Base-by-base conservation (phyloP, 2,888 invertebrate species). In the Sphaerophoria taeniata region DNA sequence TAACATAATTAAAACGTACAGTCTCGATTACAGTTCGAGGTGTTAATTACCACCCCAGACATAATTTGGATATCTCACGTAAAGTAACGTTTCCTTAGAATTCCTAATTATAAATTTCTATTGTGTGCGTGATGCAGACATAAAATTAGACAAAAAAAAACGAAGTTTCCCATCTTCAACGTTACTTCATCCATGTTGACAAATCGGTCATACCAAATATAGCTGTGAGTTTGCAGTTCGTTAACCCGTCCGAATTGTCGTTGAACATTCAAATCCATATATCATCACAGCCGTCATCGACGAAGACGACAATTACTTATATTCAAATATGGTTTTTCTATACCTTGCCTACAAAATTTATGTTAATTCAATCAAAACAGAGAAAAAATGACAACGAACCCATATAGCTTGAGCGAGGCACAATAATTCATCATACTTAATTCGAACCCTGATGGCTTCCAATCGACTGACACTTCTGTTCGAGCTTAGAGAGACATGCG, bases 391-490 rank as follows among this genome's bases (percentile, higher is more conserved):
- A 56, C 70, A 11, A 47, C 31, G 34, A 9, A 72, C 43, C 53
- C 73, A 11, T 49, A 36, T 51, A n/a, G 53, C 39, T 61, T 39
- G 31, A 56, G 24, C 55, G 43, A 9, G 43, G 7, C 43, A 43
- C 53, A 45, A 56, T 39, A 24, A 70, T 76, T 67, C 76, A 81
- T 76, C 71, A 76, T 67, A 16, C 58, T 60, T 36, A 49, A 49
- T 33, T n/a, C 1, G 11, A 63, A 9, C 47, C 71, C 56, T 63
- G 67, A 61, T 45, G 72, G 39, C 72, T 77, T 67, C 24, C 53
- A 63, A 34, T 75, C 34, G 55, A 60, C 71, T 69, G 82, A 77
- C 77, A 69, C 72, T 82, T 77, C 69, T 73, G 39, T 39, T 14
- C 34, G 67, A 71, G 43, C 43, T 43, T 43, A 43, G 9, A 43